phyloP scores from a whole-genome alignment of 2,888 invertebrate species.

The Perdita meconis region DNA sequence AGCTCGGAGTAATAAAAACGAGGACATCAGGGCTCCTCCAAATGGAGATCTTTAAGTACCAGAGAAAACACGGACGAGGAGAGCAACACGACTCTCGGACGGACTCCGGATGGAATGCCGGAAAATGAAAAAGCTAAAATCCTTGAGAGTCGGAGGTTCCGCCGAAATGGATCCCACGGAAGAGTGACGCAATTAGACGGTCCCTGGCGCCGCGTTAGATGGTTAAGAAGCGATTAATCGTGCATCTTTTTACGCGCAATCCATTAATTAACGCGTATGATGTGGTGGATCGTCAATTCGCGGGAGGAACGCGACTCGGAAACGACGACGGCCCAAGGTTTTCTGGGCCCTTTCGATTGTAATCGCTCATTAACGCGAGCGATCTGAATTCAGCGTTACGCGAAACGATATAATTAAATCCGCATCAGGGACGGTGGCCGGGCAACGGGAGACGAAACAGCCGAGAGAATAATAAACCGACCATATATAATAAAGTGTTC shows the following conservation, averaged over 20 bases:
- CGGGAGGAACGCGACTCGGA: constrained; percentile 7
- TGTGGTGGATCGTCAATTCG: constrained; percentile 33
- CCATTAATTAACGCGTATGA: constrained; percentile 44
- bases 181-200: constrained; percentile 50
- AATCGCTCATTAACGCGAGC: constrained; percentile 57
- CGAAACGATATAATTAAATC: constrained; percentile 61
- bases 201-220: constrained; percentile 21
- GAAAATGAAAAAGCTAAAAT: no score
- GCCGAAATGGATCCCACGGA: constrained; percentile 31
- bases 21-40: no score
- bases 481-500: constrained; percentile 39
- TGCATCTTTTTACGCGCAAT: constrained; percentile 31
- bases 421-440: constrained; percentile 41
- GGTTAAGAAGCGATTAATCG: constrained; percentile 48
- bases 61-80: no score
- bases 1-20: no score
- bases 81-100: no score
- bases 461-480: constrained; percentile 49
- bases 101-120: no score
- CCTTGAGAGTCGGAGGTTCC: no score
- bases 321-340: not conserved
- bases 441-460: constrained; percentile 21
- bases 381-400: constrained; percentile 49
- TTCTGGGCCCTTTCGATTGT: constrained; percentile 26
- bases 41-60: no score